Base-by-base conservation (phyloP, 2,888 invertebrate species). In the Xestia sexstrigata region DNA sequence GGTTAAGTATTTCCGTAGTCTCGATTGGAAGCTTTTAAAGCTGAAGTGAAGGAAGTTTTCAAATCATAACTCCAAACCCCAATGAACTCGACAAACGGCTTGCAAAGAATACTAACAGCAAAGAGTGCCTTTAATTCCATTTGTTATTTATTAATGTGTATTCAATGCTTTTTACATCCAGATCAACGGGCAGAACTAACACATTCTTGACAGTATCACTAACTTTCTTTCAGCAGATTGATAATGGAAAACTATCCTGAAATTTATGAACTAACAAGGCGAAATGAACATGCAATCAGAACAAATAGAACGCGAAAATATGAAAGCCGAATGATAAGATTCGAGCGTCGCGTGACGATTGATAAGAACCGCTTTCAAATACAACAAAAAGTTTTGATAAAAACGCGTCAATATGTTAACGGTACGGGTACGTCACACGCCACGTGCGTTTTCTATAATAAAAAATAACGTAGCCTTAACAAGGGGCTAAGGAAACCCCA, bases 401-500 rank as follows among this genome's bases (percentile, higher is more conserved):
- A 82, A 88, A 83, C 66, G 60, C 70, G 68, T 74, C 76, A 87
- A 83, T 79, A 70, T 83, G 71, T 74, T 87, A 89, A 85, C 86
- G 81, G 84, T 83, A 82, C 78, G 66, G 67, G 74, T 78, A 87
- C 79, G 88, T 83, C 84, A 88, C 86, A 83, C 58, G 80, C 86
- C 91, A 92, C 92, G 91, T 92, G 93, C 88, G 89, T 87, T 89
- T 84, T 87, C 85, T 88, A 90, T 87, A 89, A 90, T 92, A 93
- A 94, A 93, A 90, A 91, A 88, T 88, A 92, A 89, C 91, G 90
- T 91, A 89, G 90, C 89, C 92, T 91, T 89, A 91, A 92, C 91
- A 92, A 92, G 94, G 95, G 94, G 93, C 94, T 92, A 94, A 95
- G 96, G 95, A 94, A 95, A 95, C 95, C 96, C 96, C 96, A 94